A percentile compares a stretch with the other conserved stretches of the same genome.
Conservation (phyloP, 2,888 invertebrate species). For the Eristalinus sepulchralis region DNA sequence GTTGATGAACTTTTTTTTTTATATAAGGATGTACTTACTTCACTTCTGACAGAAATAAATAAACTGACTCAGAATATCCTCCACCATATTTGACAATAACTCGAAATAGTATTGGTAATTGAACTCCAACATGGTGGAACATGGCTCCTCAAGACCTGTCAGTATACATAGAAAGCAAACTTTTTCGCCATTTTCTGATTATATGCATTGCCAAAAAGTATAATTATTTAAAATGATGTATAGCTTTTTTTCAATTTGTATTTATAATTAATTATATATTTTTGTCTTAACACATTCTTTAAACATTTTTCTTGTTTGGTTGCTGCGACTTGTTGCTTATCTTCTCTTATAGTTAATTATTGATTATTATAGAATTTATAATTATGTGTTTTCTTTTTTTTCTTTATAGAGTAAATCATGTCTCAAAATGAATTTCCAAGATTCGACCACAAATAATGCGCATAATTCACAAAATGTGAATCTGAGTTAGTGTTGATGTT, state of each 20-base stretch:
- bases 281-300: slow-evolving; percentile 38
- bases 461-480: slow-evolving; percentile 14
- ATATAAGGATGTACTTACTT: background rate
- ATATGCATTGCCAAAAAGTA: slow-evolving; percentile 69
- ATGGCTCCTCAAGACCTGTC: background rate
- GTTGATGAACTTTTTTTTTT: too few species aligned
- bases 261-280: slow-evolving; percentile 33
- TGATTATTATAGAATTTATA: slow-evolving; percentile 41
- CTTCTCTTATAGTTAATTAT: slow-evolving; percentile 46
- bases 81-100: background rate
- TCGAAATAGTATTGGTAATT: background rate
- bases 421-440: slow-evolving; percentile 47
- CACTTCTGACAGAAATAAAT: background rate
- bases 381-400: slow-evolving; percentile 7
- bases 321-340: slow-evolving; percentile 37
- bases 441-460: slow-evolving; percentile 50
- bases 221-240: slow-evolving; percentile 64
- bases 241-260: slow-evolving; percentile 48
- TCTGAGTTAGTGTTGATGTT: slow-evolving; percentile 29
- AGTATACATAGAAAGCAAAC: slow-evolving; percentile 26
- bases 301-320: slow-evolving; percentile 15
- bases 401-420: slow-evolving; percentile 46
- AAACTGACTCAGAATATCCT: background rate
- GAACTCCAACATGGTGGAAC: background rate
- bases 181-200: slow-evolving; percentile 62